Base-by-base conservation (phyloP, 92 coral and sea anemone species). In the Diadumene lineata region DNA sequence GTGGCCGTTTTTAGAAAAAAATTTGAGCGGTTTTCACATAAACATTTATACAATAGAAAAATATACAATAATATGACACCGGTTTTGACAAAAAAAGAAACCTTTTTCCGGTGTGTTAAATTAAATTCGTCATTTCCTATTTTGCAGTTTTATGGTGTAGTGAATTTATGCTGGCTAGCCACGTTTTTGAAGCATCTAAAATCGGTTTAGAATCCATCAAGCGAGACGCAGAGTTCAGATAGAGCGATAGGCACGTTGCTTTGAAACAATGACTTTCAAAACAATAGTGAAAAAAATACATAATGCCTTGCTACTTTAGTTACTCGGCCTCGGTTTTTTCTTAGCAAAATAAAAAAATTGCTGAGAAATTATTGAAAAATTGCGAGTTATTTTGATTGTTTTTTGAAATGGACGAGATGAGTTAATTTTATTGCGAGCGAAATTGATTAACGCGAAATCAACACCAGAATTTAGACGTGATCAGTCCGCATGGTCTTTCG, bases 401-500 rank as follows among this genome's bases (percentile, higher is more conserved):
- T 30, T 22, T 72, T 72, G 15, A 21, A 11, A 11, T 33, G 2
- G n/a, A n/a, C 53, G 77, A 72, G 66, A 9, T 22, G 33, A 16
- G 30, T 72, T 72, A 11, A 32, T 56, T 72, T 72, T 25, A 21
- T 31, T 56, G 21, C 30, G 28, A 2, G 50, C 6, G 66, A 33
- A 38, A 33, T 72, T 56, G 65, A 72, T 56, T 72, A 24, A 50
- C 55, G 56, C 53, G 66, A 72, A 72, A 72, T 56, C 56, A 55
- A 72, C 28, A 72, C 77, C 77, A 72, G 77, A 72, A 70, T 58
- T 17, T 27, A 70, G 50, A 56, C 50, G 19, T 72, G 46, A 33
- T 33, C 46, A 61, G 88, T 92, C 92, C 97, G 87, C 97, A 91
- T 91, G 97, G 81, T 84, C 82, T 69, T 53, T 19, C 13, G 46